Base-by-base conservation (phyloP, 2,113 vertebrate genomes). In the Microtus ochrogaster region DNA sequence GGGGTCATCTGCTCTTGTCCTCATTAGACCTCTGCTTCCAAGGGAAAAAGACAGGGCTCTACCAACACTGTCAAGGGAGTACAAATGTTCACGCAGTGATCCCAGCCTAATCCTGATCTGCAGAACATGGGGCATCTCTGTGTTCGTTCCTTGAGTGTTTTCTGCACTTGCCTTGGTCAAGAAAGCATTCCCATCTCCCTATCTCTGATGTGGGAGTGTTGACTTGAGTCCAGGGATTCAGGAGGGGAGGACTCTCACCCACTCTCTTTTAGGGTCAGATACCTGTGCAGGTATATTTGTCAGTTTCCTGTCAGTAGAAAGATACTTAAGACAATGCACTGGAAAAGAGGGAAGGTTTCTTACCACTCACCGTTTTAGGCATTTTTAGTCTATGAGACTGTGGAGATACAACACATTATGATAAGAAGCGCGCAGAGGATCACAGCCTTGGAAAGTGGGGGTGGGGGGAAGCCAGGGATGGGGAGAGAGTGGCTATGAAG, bases 11-110 rank as follows among this genome's bases (percentile, higher is more conserved):
- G 47, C 1, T 41, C 49, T 89, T 78, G 22, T 44, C 81, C 12
- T 89, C 26, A 47, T 65, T 78, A 41, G 22, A 2, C 39, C n/a
- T 61, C 33, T 78, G 3, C 76, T 83, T 89, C 74, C 7, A 65
- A 61, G 33, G 44, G 36, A 28, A 28, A 44, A 3, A 14, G 21
- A 30, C 28, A 14, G 63, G n/a, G 16, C 78, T 28, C 22, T 63
- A 28, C 47, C 17, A 61, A 22, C 9, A 74, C 30, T 58, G 9
- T 17, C 21, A 39, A 66, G 44, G 5, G 49, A n/a, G 44, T 36
- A 0, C 21, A 0, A 4, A 3, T 61, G 24, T 33, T 7, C 8
- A 17, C 9, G 44, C 21, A 2, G 1, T 58, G 41, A 17, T 28
- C 73, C 16, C 2, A 58, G 55, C 17, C 41, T 72, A 63, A 3